Conservation (phyloP, 92 coral and sea anemone genomes). For the Epizoanthus scotinus region DNA sequence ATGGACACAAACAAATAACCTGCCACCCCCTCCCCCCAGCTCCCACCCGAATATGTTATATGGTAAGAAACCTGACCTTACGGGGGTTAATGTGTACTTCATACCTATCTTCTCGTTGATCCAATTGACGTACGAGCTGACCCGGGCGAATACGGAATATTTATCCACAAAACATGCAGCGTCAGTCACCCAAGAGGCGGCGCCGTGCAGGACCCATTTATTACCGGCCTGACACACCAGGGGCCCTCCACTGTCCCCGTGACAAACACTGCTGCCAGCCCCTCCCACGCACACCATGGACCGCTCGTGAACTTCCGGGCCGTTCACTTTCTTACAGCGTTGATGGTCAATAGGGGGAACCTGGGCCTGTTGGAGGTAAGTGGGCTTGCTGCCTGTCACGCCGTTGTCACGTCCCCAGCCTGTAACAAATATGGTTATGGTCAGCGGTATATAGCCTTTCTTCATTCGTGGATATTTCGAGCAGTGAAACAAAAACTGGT, state of each 20-base stretch:
- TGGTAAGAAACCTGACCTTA: too few species aligned
- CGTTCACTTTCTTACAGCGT: slow-evolving; percentile 3
- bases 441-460: background rate
- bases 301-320: background rate
- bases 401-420: slow-evolving; percentile 12
- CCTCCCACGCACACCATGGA: slow-evolving; percentile 9
- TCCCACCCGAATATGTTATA: background rate
- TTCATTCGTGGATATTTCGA: too few species aligned
- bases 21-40: too few species aligned
- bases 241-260: background rate
- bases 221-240: background rate
- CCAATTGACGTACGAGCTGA: slow-evolving; percentile 1
- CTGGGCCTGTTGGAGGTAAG: slow-evolving; percentile 1
- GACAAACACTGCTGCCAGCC: background rate
- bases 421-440: background rate
- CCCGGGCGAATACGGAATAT: background rate
- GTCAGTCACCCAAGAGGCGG: background rate
- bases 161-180: background rate
- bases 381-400: slow-evolving; percentile 3
- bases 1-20: too few species aligned
- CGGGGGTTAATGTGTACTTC: background rate
- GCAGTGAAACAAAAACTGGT: too few species aligned
- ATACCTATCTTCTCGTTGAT: slow-evolving; percentile 1
- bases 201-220: background rate
- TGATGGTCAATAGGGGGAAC: background rate